These are phyloP conservation scores for Nipponia nippon DNA, from an alignment of 2,113 vertebrate species.

Conservation along the genomic window DNA sequence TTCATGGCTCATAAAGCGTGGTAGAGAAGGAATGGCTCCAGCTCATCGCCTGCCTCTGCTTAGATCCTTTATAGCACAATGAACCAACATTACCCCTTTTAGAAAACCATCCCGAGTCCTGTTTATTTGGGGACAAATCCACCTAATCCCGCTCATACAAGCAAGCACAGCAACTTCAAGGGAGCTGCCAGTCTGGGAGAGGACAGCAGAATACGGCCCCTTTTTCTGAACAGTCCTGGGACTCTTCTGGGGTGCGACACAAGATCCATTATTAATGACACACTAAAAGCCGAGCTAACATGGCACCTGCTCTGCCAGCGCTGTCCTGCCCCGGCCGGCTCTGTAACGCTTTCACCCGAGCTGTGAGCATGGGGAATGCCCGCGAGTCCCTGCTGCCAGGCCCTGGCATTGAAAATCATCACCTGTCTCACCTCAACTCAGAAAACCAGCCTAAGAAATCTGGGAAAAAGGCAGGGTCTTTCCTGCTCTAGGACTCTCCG, in stretches of 20 bases:
- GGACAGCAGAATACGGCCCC: neutral
- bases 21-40: neutral
- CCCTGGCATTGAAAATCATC: neutral
- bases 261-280: neutral
- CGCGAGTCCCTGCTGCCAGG: neutral
- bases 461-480: neutral
- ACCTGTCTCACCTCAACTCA: neutral
- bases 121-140: constrained; percentile 37
- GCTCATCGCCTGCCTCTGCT: neutral
- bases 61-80: neutral
- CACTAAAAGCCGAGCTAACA: neutral
- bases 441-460: neutral
- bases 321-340: neutral
- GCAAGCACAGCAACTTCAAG: neutral
- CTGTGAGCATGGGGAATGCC: too few species aligned
- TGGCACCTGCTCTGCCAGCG: neutral
- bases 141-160: neutral
- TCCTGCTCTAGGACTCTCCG: accelerated
- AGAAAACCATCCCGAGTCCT: neutral
- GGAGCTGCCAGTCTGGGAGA: neutral
- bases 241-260: neutral
- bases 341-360: accelerated
- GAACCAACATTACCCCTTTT: constrained; percentile 6
- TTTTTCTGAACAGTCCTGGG: neutral
- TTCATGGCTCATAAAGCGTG: constrained; percentile 5